These are phyloP conservation scores for Chromis chromis DNA, from an alignment of 2,797 vertebrate species.

Conservation along the genomic window DNA sequence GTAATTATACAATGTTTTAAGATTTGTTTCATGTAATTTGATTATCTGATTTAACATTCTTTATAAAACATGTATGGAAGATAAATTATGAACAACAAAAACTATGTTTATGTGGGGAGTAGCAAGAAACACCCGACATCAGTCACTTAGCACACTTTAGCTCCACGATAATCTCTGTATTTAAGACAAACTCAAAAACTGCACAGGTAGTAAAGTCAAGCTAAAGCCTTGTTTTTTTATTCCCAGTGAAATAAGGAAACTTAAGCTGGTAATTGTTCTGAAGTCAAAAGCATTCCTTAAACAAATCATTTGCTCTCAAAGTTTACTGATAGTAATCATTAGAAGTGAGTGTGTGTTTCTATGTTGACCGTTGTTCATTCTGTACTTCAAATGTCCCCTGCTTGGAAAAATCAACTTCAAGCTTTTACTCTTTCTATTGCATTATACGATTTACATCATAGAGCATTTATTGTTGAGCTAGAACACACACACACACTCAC, in stretches of 20 bases:
- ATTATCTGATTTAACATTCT: not conserved
- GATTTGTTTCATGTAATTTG: no score
- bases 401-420: not conserved
- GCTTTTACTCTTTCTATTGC: not conserved
- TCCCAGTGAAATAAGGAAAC: not conserved
- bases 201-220: not conserved
- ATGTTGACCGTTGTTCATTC: not conserved
- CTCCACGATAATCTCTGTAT: not conserved
- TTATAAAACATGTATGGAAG: not conserved
- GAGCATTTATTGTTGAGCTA: constrained; percentile 3
- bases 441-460: not conserved
- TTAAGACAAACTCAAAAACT: no score
- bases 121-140: not conserved
- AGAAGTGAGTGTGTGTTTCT: not conserved
- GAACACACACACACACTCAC: constrained; percentile 7
- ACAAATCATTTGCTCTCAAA: not conserved
- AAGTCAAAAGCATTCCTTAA: not conserved
- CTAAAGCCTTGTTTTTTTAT: not conserved
- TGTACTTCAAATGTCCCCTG: constrained; percentile 19
- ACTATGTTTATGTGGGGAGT: no score
- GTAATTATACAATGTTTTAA: no score
- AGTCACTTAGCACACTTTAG: no score
- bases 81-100: not conserved
- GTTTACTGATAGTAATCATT: not conserved
- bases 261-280: no score